phyloP scores from a whole-genome alignment of 1,140 invertebrate genomes.

The Armadillidium nasatum region DNA sequence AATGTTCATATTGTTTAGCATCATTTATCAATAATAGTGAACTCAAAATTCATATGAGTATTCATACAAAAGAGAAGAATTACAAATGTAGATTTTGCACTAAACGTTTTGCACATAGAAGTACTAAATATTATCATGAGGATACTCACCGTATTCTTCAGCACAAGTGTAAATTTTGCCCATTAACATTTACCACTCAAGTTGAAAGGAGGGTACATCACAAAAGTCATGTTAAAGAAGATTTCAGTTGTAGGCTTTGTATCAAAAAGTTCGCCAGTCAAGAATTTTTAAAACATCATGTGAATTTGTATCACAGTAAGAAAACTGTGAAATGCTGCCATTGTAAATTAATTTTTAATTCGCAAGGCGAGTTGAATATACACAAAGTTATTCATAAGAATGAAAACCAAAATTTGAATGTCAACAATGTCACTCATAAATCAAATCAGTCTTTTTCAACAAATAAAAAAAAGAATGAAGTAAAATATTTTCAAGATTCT shows the following conservation, averaged over 20 bases:
- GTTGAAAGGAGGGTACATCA: background rate
- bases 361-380: background rate
- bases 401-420: background rate
- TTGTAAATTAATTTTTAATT: background rate
- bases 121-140: background rate
- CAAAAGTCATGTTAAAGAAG: background rate
- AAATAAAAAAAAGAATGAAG: background rate
- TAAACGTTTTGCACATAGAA: background rate
- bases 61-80: background rate
- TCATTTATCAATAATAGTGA: background rate
- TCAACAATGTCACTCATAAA: background rate
- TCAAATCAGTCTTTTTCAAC: background rate
- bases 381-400: background rate
- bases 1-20: background rate
- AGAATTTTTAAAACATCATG: background rate
- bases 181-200: background rate
- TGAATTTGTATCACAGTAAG: background rate
- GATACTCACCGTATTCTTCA: background rate
- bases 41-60: background rate
- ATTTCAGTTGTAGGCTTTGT: background rate
- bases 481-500: background rate
- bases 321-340: background rate
- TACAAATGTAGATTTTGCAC: background rate
- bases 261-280: background rate
- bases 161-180: background rate